Evolutionary conservation across 2,888 invertebrate genomes (phyloP).

Genomic region (Nysson spinosus): DNA sequence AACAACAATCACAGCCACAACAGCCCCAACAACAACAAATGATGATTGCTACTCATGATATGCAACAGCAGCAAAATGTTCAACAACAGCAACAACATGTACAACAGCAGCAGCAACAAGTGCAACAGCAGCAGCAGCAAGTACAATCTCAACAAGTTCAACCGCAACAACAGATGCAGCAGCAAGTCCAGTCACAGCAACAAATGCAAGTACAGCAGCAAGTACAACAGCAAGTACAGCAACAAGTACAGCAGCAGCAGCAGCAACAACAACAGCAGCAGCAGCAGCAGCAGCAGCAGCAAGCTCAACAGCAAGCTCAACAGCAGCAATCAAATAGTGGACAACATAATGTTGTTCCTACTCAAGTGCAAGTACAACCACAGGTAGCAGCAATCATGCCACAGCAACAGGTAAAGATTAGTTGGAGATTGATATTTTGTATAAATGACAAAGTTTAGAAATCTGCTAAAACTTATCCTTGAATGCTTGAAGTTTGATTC

Average conservation of each 20-base stretch:
- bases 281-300: constrained; percentile 68
- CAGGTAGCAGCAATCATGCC: constrained; percentile 77
- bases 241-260: constrained; percentile 71
- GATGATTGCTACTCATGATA: constrained; percentile 50
- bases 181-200: constrained; percentile 65
- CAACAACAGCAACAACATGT: constrained; percentile 68
- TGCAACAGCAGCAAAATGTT: constrained; percentile 61
- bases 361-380: constrained; percentile 74
- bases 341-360: constrained; percentile 71
- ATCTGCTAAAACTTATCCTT: too few relatives aligned
- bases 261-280: constrained; percentile 69
- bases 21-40: constrained; percentile 68
- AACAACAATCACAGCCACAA: constrained; percentile 70
- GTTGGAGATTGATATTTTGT: background rate
- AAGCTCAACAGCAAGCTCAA: constrained; percentile 66
- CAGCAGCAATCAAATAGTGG: constrained; percentile 68
- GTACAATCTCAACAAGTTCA: constrained; percentile 73
- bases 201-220: constrained; percentile 67
- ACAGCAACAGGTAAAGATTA: constrained; percentile 73
- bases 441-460: too few relatives aligned
- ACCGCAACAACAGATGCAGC: constrained; percentile 69
- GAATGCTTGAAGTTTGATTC: background rate
- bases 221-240: constrained; percentile 64
- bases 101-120: constrained; percentile 57
- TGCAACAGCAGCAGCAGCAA: constrained; percentile 66